These are phyloP conservation scores for Sinohyriopsis cumingii DNA, from an alignment of 2,888 invertebrate species.

Conservation along the genomic window DNA sequence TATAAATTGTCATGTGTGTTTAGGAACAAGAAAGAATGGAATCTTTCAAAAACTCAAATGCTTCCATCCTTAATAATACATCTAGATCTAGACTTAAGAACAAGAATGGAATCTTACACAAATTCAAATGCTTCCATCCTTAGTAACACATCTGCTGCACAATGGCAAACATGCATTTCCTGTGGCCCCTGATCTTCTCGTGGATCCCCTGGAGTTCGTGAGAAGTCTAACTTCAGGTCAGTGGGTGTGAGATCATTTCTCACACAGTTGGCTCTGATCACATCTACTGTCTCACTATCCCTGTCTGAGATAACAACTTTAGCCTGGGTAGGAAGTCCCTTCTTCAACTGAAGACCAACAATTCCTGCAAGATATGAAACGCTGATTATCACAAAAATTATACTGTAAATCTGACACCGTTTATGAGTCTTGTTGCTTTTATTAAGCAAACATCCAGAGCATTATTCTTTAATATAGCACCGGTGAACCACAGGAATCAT, in stretches of 20 bases:
- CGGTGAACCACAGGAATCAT: no score
- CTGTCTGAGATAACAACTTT: slow-evolving; percentile 51
- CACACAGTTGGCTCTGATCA: slow-evolving; percentile 35
- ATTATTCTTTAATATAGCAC: no score
- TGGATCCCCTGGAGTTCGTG: slow-evolving; percentile 36
- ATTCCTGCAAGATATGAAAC: slow-evolving; percentile 35
- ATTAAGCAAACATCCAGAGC: no score
- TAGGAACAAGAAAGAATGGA: not conserved
- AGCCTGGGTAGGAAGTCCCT: slow-evolving; percentile 32
- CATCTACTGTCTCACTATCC: slow-evolving; percentile 3
- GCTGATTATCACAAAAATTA: no score
- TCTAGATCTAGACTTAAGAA: slow-evolving; percentile 10
- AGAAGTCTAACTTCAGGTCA: slow-evolving; percentile 32
- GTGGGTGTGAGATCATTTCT: slow-evolving; percentile 28
- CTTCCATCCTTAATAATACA: not conserved
- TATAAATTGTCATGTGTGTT: no score
- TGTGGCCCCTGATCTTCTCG: slow-evolving; percentile 24
- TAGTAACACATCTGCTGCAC: slow-evolving; percentile 46
- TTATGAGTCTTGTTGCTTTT: no score
- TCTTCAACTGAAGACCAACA: slow-evolving; percentile 60
- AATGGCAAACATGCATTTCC: slow-evolving; percentile 45
- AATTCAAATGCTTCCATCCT: slow-evolving; percentile 59
- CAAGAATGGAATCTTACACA: slow-evolving; percentile 46
- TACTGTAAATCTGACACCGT: no score
- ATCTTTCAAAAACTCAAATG: not conserved